Conservation (phyloP, 2,113 vertebrate genomes). For the Vulpes ferrilata region DNA sequence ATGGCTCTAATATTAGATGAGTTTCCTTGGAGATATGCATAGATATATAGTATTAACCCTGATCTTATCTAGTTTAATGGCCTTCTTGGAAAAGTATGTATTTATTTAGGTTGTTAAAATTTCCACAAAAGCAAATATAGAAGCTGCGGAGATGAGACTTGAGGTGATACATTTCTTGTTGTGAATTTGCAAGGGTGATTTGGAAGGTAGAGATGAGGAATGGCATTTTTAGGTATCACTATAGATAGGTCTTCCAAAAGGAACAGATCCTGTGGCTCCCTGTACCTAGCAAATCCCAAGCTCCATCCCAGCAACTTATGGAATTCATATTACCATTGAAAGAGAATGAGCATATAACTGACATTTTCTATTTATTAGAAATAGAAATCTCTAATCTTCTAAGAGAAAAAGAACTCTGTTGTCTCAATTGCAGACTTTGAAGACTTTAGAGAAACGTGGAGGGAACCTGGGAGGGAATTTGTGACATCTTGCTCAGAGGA, state of each 20-base stretch:
- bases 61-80: conserved; percentile 30
- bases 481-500: background rate
- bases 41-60: background rate
- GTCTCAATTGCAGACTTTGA: background rate
- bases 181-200: background rate
- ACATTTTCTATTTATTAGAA: background rate
- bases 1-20: conserved; percentile 53
- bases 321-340: background rate
- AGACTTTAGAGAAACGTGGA: background rate
- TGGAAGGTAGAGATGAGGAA: background rate
- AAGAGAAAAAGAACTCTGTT: background rate
- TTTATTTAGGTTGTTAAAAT: conserved; percentile 28
- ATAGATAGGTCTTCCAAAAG: background rate
- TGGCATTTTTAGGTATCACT: background rate
- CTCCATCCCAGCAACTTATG: background rate
- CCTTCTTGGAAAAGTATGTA: conserved; percentile 39
- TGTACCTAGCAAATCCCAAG: background rate
- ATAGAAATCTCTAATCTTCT: background rate
- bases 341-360: background rate
- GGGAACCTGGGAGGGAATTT: background rate
- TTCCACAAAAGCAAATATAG: background rate
- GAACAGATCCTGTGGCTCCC: background rate
- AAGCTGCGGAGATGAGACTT: background rate
- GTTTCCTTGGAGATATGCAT: conserved; percentile 68
- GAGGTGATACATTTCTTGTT: background rate